phyloP scores from a whole-genome alignment of 2,888 invertebrate genomes.

The Dorcus hopei region DNA sequence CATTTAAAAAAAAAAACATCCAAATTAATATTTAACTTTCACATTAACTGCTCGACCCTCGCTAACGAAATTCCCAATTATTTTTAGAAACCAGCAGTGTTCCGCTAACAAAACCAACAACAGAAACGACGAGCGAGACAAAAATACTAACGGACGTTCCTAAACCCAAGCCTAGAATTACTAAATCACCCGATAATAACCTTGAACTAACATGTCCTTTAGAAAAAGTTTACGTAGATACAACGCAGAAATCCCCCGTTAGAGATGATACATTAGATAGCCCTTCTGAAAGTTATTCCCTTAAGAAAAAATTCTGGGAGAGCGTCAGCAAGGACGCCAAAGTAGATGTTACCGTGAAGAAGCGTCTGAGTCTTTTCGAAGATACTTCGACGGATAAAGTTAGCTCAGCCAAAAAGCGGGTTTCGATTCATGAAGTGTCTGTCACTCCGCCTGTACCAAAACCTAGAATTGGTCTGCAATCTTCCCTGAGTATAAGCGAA shows the following conservation, averaged over 20 bases:
- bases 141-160: slow-evolving; percentile 38
- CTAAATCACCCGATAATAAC: slow-evolving; percentile 33
- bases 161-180: slow-evolving; percentile 41
- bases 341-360: slow-evolving; percentile 29
- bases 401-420: slow-evolving; percentile 35
- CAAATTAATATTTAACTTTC: slow-evolving; percentile 11
- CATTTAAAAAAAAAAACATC: slow-evolving; percentile 4
- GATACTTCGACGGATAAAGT: slow-evolving; percentile 31
- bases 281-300: slow-evolving; percentile 47
- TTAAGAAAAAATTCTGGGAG: slow-evolving; percentile 56
- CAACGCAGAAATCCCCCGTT: slow-evolving; percentile 34
- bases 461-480: slow-evolving; percentile 42
- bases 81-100: slow-evolving; percentile 49
- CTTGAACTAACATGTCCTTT: slow-evolving; percentile 26
- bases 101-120: slow-evolving; percentile 38
- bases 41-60: slow-evolving; percentile 41
- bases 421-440: slow-evolving; percentile 42
- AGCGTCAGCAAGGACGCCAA: slow-evolving; percentile 41
- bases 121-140: slow-evolving; percentile 33
- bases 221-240: slow-evolving; percentile 16
- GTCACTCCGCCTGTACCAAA: slow-evolving; percentile 46
- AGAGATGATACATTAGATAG: slow-evolving; percentile 39
- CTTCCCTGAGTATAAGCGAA: slow-evolving; percentile 18
- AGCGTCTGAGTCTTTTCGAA: slow-evolving; percentile 41
- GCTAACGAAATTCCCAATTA: slow-evolving; percentile 48